phyloP scores from a whole-genome alignment of 2,888 invertebrate genomes.

The Caenorhabditis sp. region DNA sequence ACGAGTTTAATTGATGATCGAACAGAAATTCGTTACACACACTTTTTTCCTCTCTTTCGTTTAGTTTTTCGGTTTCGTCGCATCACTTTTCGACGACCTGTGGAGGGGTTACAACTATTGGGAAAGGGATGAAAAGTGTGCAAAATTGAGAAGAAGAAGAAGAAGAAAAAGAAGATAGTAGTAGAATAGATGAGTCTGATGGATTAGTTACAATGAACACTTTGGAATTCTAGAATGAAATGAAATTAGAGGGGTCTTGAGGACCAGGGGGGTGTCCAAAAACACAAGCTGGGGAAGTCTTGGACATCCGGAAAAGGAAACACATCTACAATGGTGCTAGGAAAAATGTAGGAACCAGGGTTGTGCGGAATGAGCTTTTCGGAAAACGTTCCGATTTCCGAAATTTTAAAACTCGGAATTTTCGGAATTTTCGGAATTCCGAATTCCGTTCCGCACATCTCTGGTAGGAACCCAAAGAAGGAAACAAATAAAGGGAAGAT shows the following conservation, averaged over 20 bases:
- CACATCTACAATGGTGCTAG: too few species aligned
- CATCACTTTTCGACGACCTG: conserved; percentile 28
- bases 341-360: too few species aligned
- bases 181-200: conserved; percentile 24
- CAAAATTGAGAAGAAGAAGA: background rate
- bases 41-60: background rate
- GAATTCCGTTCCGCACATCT: too few species aligned
- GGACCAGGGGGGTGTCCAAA: background rate
- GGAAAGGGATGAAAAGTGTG: conserved; percentile 4
- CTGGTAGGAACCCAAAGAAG: background rate
- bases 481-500: background rate
- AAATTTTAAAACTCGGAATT: too few species aligned
- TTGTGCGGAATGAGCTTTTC: too few species aligned
- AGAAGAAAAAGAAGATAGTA: conserved; percentile 28
- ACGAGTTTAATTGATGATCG: conserved; percentile 57
- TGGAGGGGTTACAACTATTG: conserved; percentile 21
- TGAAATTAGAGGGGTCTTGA: background rate
- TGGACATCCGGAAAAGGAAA: too few species aligned
- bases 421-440: too few species aligned
- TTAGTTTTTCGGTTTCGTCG: too few species aligned
- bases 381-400: too few species aligned
- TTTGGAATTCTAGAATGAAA: background rate
- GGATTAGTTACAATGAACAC: conserved; percentile 49
- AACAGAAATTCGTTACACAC: conserved; percentile 61
- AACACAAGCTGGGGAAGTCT: background rate